These are phyloP conservation scores for Glareola pratincola DNA, from an alignment of 2,113 vertebrate species.

Conservation along the genomic window DNA sequence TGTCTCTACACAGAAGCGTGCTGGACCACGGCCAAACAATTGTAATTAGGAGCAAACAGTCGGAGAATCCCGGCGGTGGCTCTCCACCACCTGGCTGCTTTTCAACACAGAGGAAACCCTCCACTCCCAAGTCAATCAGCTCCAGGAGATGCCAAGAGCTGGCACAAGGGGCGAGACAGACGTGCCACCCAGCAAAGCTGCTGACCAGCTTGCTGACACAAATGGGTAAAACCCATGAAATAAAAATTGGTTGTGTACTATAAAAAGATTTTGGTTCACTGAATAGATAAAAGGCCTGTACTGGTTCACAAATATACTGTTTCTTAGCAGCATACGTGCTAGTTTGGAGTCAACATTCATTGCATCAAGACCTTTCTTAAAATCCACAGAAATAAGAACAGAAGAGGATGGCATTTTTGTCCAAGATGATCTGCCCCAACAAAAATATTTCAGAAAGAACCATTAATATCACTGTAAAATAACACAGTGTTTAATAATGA, in stretches of 20 bases:
- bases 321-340: neutral
- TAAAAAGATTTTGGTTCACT: neutral
- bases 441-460: neutral
- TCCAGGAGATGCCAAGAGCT: neutral
- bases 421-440: neutral
- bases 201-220: neutral
- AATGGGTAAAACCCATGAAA: neutral
- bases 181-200: neutral
- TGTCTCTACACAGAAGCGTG: neutral
- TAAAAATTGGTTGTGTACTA: neutral
- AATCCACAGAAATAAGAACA: neutral
- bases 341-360: neutral
- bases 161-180: neutral
- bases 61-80: conserved; percentile 7
- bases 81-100: conserved; percentile 16
- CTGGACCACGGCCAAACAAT: neutral
- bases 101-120: neutral
- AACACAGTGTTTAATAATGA: neutral
- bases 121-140: neutral
- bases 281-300: neutral
- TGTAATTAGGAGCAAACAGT: conserved; percentile 19
- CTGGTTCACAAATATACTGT: neutral
- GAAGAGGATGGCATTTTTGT: neutral
- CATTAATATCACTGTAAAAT: neutral
- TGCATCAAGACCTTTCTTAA: neutral